Evolutionary conservation across 2,797 vertebrate genomes (phyloP).

Genomic region (Champsocephalus esox): DNA sequence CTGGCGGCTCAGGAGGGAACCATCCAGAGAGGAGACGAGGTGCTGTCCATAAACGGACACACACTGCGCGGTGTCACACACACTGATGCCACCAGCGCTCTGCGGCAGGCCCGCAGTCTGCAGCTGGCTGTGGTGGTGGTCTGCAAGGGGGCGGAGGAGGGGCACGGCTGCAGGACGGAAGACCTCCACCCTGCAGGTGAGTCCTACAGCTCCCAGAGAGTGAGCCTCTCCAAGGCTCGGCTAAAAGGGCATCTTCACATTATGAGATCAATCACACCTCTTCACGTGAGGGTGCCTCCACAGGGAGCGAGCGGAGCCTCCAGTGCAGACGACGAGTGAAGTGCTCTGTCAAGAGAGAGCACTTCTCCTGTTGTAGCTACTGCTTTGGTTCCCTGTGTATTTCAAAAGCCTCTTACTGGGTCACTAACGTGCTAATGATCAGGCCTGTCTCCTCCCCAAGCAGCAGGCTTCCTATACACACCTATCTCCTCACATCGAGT

Average conservation of each 20-base stretch:
- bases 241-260: too few species aligned
- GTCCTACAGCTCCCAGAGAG: neutral
- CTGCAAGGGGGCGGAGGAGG: slow-evolving; percentile 76
- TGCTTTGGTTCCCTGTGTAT: too few species aligned
- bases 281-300: neutral
- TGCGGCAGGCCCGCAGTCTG: slow-evolving; percentile 89
- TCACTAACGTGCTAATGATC: too few species aligned
- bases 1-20: slow-evolving; percentile 95
- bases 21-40: slow-evolving; percentile 93
- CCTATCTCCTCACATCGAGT: too few species aligned
- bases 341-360: too few species aligned
- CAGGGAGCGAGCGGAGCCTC: too few species aligned
- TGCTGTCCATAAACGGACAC: slow-evolving; percentile 95
- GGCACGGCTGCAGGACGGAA: slow-evolving; percentile 8
- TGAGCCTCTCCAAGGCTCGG: too few species aligned
- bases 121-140: slow-evolving; percentile 92
- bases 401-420: too few species aligned
- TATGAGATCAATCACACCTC: neutral
- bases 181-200: slow-evolving; percentile 60
- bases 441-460: too few species aligned
- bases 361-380: too few species aligned
- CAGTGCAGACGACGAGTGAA: too few species aligned
- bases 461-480: too few species aligned
- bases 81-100: slow-evolving; percentile 84
- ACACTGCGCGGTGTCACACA: slow-evolving; percentile 89